phyloP scores from a whole-genome alignment of 2,888 invertebrate species.

The Dynastes tityus region DNA sequence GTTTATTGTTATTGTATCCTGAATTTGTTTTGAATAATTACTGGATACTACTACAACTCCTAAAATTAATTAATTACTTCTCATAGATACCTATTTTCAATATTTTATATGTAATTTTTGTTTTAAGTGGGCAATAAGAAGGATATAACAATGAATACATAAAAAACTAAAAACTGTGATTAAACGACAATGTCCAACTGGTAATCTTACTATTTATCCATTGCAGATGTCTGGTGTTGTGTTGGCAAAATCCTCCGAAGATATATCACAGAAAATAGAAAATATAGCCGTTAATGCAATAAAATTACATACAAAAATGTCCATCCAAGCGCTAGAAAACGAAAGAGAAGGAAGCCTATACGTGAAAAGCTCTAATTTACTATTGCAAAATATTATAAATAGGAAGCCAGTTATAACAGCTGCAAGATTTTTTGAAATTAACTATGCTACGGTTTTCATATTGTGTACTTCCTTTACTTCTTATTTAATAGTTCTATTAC shows the following conservation, averaged over 20 bases:
- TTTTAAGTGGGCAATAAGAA: too few relatives aligned
- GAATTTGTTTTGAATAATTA: too few relatives aligned
- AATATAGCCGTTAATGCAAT: not conserved
- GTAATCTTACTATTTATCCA: too few relatives aligned
- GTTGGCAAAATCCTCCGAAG: not conserved
- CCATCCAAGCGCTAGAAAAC: not conserved
- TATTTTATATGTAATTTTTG: too few relatives aligned
- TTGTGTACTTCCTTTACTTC: constrained; percentile 1
- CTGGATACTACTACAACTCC: too few relatives aligned
- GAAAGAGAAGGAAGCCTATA: not conserved
- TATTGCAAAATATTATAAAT: not conserved
- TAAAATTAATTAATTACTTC: too few relatives aligned
- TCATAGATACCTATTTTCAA: too few relatives aligned
- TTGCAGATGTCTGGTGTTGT: not conserved
- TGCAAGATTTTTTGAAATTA: not conserved
- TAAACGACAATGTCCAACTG: too few relatives aligned
- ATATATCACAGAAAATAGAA: not conserved
- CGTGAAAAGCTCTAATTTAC: not conserved
- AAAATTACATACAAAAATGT: not conserved
- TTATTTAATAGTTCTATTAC: constrained; percentile 1
- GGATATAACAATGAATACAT: too few relatives aligned
- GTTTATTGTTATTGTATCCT: too few relatives aligned
- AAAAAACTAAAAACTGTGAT: too few relatives aligned
- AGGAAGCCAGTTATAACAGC: constrained; percentile 1
- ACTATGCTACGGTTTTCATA: constrained; percentile 3